Evolutionary conservation across 1,140 invertebrate species (phyloP).

Genomic region (Cherax destructor): DNA sequence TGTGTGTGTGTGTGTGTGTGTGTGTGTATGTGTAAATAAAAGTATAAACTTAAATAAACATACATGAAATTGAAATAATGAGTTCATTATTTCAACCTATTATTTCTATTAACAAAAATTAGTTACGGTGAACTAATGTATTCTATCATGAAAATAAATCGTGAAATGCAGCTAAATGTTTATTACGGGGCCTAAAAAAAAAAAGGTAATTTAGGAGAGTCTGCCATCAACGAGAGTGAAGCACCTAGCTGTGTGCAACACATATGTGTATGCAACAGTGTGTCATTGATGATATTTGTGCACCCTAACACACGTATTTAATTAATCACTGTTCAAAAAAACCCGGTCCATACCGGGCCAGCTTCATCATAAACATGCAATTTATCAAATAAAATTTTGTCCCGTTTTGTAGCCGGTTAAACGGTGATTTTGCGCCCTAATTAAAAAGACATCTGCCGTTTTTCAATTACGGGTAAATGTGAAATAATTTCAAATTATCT

Average conservation of each 20-base stretch:
- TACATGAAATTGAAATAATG: not conserved
- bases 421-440: constrained; percentile 33
- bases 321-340: not conserved
- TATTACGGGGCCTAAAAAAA: no score
- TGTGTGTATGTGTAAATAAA: not conserved
- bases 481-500: constrained; percentile 45
- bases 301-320: not conserved
- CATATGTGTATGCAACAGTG: not conserved
- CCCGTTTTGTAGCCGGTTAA: not conserved
- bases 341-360: not conserved
- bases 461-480: constrained; percentile 24
- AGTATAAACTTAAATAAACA: not conserved
- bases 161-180: no score
- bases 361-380: constrained; percentile 2
- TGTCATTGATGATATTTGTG: not conserved
- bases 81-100: no score
- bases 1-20: not conserved
- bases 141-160: no score
- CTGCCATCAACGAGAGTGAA: no score
- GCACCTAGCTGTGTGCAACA: no score
- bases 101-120: no score
- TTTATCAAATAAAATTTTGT: not conserved
- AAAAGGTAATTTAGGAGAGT: no score
- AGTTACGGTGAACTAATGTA: no score
- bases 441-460: constrained; percentile 35